Base-by-base conservation (phyloP, 2,888 invertebrate genomes). In the Horisme vitalbata region DNA sequence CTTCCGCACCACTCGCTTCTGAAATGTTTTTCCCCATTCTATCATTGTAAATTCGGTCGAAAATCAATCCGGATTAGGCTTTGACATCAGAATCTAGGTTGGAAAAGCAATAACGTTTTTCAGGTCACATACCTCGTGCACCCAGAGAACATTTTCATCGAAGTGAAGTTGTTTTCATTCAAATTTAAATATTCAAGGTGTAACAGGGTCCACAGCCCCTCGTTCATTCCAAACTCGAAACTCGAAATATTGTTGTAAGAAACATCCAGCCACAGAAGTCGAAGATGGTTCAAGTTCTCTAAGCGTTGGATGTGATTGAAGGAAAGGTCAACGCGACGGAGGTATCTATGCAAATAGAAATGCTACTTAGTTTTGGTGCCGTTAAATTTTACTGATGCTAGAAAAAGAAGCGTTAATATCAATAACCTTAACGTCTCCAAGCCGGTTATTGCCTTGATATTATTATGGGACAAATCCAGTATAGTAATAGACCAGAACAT, bases 401-500 rank as follows among this genome's bases (percentile, higher is more conserved):
- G 36, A 41, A 39, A 27, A 14, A 30, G 28, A 11, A 9, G 28
- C 24, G 15, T 27, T 32, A 41, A 15, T 39, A 44, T 37, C 20
- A 41, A 23, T 52, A 56, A 92, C 92, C 79, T 90, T 41, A 93
- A 81, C 51, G 75, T 85, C 41, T 90, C 73, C 18, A 93, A 65
- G 11, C 92, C 92, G 37, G 64, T 75, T 38, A 93, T 93, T 41
- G 57, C 59, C 55, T 84, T 87, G 39, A 93, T 92, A 34, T 85
- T 81, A 66, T 93, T 93, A 58, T 92, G 90, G 0, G 93, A 92
- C 43, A 93, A 67, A 75, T 93, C 90, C 43, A 93, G 77, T 36
- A 90, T 73, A 0, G 91, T 89, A 3, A 93, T 83, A 3, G 93
- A 92, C 93, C 93, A 93, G 68, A 93, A 93, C 11, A 70, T 66